phyloP scores from a whole-genome alignment of 2,113 vertebrate species.

The Taurulus bubalis region DNA sequence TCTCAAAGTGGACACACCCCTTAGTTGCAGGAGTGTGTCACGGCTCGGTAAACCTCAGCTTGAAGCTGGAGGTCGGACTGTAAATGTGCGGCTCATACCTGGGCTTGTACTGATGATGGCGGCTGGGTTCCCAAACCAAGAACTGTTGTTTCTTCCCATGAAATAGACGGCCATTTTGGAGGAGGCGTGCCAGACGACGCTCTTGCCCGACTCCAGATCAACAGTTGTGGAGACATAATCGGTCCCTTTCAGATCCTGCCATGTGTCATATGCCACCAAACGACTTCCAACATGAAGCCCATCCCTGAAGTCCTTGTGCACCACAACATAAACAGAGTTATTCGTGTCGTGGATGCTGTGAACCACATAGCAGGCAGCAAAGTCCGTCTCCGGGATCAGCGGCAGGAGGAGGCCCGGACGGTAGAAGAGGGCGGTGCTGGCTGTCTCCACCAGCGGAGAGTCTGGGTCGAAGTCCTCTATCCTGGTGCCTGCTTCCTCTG shows the following conservation, averaged over 20 bases:
- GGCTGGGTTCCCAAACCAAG: slow-evolving; percentile 66
- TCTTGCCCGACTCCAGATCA: accelerated
- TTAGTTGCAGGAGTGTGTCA: too few species aligned
- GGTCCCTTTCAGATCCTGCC: slow-evolving; percentile 36
- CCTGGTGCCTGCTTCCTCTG: accelerated
- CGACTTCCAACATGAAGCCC: neutral
- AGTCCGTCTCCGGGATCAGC: slow-evolving; percentile 64
- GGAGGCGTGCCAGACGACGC: slow-evolving; percentile 71
- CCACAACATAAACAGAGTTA: slow-evolving; percentile 55
- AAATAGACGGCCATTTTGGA: slow-evolving; percentile 75
- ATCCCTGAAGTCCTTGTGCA: neutral
- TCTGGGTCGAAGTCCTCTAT: accelerated
- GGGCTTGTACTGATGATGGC: slow-evolving; percentile 55
- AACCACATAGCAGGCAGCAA: slow-evolving; percentile 68
- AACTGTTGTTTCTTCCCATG: accelerated
- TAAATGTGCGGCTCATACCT: slow-evolving; percentile 64
- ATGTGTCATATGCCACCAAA: too few species aligned
- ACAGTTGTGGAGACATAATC: neutral
- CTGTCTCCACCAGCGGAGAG: accelerated
- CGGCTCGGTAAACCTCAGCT: too few species aligned
- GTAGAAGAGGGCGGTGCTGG: slow-evolving; percentile 18
- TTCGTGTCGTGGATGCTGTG: accelerated
- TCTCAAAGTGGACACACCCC: too few species aligned
- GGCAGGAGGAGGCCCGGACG: slow-evolving; percentile 56
- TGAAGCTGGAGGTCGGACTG: neutral